These are phyloP conservation scores for Tyto alba DNA, from an alignment of 2,113 vertebrate genomes.

Conservation along the genomic window DNA sequence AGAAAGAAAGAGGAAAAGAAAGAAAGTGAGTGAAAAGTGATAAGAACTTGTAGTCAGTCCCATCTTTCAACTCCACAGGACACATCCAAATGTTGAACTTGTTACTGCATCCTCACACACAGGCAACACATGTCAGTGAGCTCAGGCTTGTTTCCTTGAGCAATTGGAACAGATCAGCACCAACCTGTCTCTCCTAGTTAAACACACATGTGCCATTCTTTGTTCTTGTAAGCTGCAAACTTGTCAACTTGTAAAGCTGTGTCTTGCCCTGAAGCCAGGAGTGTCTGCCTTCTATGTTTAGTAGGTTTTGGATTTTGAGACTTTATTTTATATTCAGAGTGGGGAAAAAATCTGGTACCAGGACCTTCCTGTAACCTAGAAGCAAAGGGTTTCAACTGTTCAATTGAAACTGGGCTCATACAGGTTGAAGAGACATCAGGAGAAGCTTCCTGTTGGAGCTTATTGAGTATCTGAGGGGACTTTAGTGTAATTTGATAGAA, in stretches of 20 bases:
- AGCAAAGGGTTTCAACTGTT: neutral
- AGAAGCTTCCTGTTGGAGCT: neutral
- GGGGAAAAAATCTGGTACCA: neutral
- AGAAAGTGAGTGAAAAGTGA: neutral
- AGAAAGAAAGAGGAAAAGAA: no score
- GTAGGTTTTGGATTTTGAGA: neutral
- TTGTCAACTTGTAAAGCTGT: neutral
- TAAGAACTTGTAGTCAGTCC: neutral
- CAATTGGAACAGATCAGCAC: neutral
- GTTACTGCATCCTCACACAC: neutral
- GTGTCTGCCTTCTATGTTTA: neutral
- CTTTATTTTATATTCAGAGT: neutral
- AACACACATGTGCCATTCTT: neutral
- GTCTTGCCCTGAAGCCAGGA: neutral
- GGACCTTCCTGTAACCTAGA: neutral
- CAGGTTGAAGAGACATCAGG: neutral
- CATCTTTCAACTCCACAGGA: neutral
- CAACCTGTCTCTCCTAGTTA: neutral
- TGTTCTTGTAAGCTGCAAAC: neutral
- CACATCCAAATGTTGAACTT: neutral
- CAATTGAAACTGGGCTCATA: neutral
- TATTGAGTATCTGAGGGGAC: neutral
- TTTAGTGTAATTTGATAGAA: neutral
- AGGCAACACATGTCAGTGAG: neutral
- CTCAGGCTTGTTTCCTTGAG: neutral